Evolutionary conservation across 2,888 invertebrate genomes (phyloP).

Genomic region (Diarsia rubi): DNA sequence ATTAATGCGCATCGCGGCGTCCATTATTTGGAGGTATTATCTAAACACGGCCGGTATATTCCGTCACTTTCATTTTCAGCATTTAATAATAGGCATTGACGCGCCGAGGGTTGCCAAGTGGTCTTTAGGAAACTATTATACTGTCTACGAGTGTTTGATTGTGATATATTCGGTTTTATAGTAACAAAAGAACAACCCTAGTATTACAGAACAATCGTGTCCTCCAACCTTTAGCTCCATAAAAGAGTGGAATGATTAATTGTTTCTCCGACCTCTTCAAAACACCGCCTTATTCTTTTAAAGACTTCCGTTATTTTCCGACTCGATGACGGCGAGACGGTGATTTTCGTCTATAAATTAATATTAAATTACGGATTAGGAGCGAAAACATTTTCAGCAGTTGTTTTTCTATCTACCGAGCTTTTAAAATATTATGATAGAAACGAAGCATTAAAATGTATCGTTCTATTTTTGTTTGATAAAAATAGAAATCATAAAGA

Average conservation of each 20-base stretch:
- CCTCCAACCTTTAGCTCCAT: constrained; percentile 87
- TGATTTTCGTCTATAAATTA: constrained; percentile 87
- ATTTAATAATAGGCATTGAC: constrained; percentile 72
- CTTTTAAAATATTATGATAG: constrained; percentile 49
- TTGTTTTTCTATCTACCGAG: constrained; percentile 64
- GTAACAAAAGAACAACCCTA: constrained; percentile 84
- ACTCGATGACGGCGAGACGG: constrained; percentile 87
- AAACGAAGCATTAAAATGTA: constrained; percentile 31
- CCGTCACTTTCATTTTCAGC: constrained; percentile 77
- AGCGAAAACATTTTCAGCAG: constrained; percentile 78
- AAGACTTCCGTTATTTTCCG: constrained; percentile 90
- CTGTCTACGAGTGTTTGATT: constrained; percentile 68
- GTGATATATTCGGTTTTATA: constrained; percentile 75
- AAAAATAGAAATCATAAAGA: not conserved
- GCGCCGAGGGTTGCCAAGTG: constrained; percentile 68
- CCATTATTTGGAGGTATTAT: constrained; percentile 89
- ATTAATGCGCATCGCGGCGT: constrained; percentile 89
- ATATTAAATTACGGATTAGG: constrained; percentile 86
- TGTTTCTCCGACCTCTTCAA: constrained; percentile 89
- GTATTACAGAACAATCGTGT: constrained; percentile 87
- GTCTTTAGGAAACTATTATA: constrained; percentile 74
- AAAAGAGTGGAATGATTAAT: constrained; percentile 89
- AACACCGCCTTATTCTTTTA: constrained; percentile 89
- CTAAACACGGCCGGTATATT: constrained; percentile 81
- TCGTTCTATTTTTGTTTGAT: constrained; percentile 16